Conservation (phyloP, 2,888 invertebrate species). For the Plemyria rubiginata region DNA sequence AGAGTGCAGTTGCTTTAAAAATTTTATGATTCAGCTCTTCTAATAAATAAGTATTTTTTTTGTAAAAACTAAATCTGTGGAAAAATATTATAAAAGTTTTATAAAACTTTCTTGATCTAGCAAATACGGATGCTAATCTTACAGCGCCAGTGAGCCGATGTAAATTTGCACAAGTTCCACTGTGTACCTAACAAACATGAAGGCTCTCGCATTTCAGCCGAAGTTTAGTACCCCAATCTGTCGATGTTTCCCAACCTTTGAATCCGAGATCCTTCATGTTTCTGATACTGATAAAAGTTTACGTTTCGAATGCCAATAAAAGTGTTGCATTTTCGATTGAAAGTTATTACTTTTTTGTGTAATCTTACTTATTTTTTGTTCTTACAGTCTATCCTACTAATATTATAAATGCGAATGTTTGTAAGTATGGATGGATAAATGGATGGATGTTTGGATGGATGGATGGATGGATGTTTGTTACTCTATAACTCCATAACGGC, state of each 20-base stretch:
- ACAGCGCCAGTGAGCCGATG: constrained; percentile 55
- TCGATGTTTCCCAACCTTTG: constrained; percentile 45
- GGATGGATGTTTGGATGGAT: too few relatives aligned
- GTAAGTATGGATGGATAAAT: too few relatives aligned
- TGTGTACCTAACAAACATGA: constrained; percentile 63
- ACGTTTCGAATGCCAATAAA: not conserved
- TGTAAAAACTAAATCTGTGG: not conserved
- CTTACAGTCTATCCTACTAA: too few relatives aligned
- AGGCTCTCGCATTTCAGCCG: constrained; percentile 56
- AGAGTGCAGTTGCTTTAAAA: too few relatives aligned
- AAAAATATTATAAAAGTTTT: constrained; percentile 12
- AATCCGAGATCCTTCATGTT: constrained; percentile 28
- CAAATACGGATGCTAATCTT: constrained; percentile 70
- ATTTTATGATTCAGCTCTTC: not conserved
- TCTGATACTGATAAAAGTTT: constrained; percentile 15
- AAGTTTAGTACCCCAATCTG: constrained; percentile 56
- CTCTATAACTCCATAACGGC: too few relatives aligned
- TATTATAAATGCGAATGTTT: too few relatives aligned
- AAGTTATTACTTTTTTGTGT: too few relatives aligned
- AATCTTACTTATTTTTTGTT: too few relatives aligned
- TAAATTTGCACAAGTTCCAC: constrained; percentile 68
- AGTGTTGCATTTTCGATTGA: not conserved
- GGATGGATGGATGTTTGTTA: too few relatives aligned
- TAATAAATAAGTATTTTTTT: not conserved
- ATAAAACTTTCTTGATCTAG: constrained; percentile 55